These are phyloP conservation scores for Serripes groenlandicus DNA, from an alignment of 2,888 invertebrate genomes.

Conservation along the genomic window DNA sequence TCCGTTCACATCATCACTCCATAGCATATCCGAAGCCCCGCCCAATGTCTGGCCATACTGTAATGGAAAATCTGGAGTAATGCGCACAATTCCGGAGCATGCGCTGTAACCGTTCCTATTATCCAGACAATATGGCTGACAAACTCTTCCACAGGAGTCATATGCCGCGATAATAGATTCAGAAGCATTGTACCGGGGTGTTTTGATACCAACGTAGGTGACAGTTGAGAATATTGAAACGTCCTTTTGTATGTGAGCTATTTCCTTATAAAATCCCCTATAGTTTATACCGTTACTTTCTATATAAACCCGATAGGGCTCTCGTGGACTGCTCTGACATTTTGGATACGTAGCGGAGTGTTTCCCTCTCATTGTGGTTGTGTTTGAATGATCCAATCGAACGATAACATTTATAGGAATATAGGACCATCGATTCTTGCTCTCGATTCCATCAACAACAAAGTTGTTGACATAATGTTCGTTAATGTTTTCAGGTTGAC, in stretches of 20 bases:
- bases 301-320: slow-evolving; percentile 56
- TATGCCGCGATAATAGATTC: slow-evolving; percentile 69
- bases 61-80: slow-evolving; percentile 53
- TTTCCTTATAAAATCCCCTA: slow-evolving; percentile 71
- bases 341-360: slow-evolving; percentile 54
- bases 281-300: slow-evolving; percentile 73
- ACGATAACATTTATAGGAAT: slow-evolving; percentile 63
- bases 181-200: slow-evolving; percentile 49
- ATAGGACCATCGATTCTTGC: slow-evolving; percentile 67
- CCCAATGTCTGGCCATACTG: slow-evolving; percentile 43
- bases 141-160: slow-evolving; percentile 73
- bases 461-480: slow-evolving; percentile 60
- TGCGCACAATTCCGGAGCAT: slow-evolving; percentile 65
- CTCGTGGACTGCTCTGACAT: slow-evolving; percentile 26
- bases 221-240: slow-evolving; percentile 58
- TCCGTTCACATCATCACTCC: slow-evolving; percentile 55
- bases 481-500: slow-evolving; percentile 59
- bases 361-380: neutral
- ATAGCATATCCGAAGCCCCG: slow-evolving; percentile 45
- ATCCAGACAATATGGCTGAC: slow-evolving; percentile 64
- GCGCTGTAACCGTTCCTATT: slow-evolving; percentile 34
- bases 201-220: slow-evolving; percentile 65
- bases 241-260: slow-evolving; percentile 65
- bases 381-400: neutral
- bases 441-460: slow-evolving; percentile 63